Percentiles rank a stretch among this genome's conserved stretches.
Conservation (phyloP, 2,113 vertebrate genomes). For the Pelobates fuscus region DNA sequence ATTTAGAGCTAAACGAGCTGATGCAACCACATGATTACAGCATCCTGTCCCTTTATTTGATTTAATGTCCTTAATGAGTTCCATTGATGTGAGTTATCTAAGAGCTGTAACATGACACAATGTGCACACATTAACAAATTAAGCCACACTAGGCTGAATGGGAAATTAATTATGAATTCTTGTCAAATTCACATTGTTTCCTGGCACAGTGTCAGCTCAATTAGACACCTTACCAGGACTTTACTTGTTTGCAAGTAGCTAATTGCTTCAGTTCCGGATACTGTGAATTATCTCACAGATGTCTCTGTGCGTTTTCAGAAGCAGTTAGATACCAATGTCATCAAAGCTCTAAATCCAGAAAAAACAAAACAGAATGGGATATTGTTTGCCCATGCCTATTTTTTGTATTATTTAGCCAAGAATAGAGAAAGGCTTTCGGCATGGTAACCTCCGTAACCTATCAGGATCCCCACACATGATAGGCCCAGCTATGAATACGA, state of each 20-base stretch:
- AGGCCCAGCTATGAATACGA: conserved; percentile 70
- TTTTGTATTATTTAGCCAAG: conserved; percentile 69
- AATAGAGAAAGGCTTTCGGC: conserved; percentile 66
- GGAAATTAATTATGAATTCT: conserved; percentile 73
- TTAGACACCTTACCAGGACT: conserved; percentile 77
- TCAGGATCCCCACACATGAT: conserved; percentile 69
- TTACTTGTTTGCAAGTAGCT: conserved; percentile 68
- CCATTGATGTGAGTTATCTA: conserved; percentile 61
- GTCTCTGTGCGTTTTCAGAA: conserved; percentile 63
- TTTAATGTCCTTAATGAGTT: conserved; percentile 56
- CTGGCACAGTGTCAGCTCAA: conserved; percentile 68
- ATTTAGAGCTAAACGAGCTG: conserved; percentile 61
- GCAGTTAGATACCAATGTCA: conserved; percentile 59
- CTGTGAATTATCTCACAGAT: conserved; percentile 77
- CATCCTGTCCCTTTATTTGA: conserved; percentile 58
- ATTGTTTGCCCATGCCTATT: conserved; percentile 69
- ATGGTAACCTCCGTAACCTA: conserved; percentile 61
- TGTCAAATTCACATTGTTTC: conserved; percentile 72
- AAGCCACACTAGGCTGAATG: conserved; percentile 67
- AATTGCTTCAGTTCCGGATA: conserved; percentile 74
- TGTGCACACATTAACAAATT: conserved; percentile 67
- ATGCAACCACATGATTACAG: conserved; percentile 56
- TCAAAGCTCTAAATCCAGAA: conserved; percentile 43
- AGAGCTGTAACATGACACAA: conserved; percentile 53
- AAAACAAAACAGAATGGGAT: conserved; percentile 65